These are phyloP conservation scores for Anastrepha ludens DNA, from an alignment of 1,140 invertebrate genomes.

Conservation along the genomic window DNA sequence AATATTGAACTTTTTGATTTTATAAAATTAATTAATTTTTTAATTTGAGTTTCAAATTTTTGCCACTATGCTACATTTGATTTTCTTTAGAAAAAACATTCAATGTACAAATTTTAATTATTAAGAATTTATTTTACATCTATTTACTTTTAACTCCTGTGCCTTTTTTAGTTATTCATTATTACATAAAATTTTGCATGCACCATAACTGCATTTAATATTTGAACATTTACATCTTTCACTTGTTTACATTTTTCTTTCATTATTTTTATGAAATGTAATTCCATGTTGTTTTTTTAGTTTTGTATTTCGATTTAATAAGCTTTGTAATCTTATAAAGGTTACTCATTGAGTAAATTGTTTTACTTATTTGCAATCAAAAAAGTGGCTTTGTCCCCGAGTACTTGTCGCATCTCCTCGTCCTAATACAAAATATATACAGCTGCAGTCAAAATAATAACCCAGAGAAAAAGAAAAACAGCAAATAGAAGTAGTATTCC, in stretches of 20 bases:
- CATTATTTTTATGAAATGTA: background rate
- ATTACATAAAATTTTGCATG: slow-evolving; percentile 14
- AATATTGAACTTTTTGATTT: too few species aligned
- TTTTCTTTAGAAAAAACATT: slow-evolving; percentile 46
- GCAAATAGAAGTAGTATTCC: too few species aligned
- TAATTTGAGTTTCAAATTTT: slow-evolving; percentile 2
- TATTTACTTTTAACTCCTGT: background rate
- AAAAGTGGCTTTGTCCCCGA: background rate
- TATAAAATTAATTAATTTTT: background rate
- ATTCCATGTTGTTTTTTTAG: background rate
- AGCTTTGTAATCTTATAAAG: slow-evolving; percentile 10
- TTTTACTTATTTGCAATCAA: slow-evolving; percentile 16
- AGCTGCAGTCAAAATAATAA: too few species aligned
- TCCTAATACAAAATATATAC: background rate
- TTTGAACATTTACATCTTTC: background rate
- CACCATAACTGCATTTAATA: slow-evolving; percentile 15
- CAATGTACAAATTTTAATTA: slow-evolving; percentile 52
- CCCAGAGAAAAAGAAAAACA: too few species aligned
- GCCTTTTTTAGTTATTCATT: slow-evolving; percentile 28
- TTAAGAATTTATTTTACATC: slow-evolving; percentile 4
- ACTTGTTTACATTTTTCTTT: background rate
- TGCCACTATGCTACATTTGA: background rate
- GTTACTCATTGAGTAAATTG: slow-evolving; percentile 42
- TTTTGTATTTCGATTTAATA: background rate
- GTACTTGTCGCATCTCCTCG: background rate